phyloP scores from a whole-genome alignment of 2,797 vertebrate genomes.

The Harpagifer antarcticus region DNA sequence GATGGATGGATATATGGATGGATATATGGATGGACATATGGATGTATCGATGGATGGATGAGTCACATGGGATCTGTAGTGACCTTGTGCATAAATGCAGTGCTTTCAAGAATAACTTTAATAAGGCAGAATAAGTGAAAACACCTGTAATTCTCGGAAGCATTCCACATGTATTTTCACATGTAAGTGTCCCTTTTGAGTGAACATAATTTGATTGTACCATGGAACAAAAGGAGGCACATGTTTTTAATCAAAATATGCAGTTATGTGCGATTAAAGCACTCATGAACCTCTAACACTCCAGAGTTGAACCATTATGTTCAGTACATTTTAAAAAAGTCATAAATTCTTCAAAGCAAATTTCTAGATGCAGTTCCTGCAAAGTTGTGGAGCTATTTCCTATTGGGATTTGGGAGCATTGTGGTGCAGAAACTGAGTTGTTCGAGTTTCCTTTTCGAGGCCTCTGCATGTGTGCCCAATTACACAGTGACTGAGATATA shows the following conservation, averaged over 20 bases:
- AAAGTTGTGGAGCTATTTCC: neutral
- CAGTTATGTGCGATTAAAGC: neutral
- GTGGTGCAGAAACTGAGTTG: neutral
- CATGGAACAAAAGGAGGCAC: neutral
- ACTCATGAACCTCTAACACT: neutral
- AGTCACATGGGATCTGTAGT: no score
- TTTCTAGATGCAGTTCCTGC: neutral
- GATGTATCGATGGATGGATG: no score
- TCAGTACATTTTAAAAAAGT: neutral
- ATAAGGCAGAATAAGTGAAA: slow-evolving; percentile 2
- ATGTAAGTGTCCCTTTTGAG: neutral
- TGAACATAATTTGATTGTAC: neutral
- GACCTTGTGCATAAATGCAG: no score
- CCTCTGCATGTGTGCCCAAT: neutral
- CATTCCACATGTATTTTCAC: neutral
- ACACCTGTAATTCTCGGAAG: neutral
- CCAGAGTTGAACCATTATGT: slow-evolving; percentile 4
- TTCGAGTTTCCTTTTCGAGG: neutral
- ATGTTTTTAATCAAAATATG: neutral
- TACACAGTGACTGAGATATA: slow-evolving; percentile 23
- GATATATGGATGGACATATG: no score
- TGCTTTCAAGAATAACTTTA: neutral
- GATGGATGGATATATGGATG: no score
- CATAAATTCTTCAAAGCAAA: neutral
- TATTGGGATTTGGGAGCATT: neutral